phyloP scores from a whole-genome alignment of 2,113 vertebrate genomes.

The Chaenogobius annularis region DNA sequence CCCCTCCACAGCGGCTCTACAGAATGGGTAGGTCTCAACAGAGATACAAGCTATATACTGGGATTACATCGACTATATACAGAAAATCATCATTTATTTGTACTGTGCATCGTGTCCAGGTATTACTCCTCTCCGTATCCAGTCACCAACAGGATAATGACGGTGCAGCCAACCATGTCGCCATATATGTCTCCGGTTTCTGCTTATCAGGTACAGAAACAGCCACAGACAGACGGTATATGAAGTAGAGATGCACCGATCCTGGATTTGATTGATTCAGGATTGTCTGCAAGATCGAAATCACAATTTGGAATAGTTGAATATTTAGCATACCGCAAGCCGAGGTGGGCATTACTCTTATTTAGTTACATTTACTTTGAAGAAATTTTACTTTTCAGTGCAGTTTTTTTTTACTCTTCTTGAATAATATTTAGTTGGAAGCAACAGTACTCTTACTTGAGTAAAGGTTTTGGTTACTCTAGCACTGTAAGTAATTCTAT shows the following conservation, averaged over 20 bases:
- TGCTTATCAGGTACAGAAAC: constrained; percentile 87
- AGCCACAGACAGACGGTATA: neutral
- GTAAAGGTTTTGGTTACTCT: no score
- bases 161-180: constrained; percentile 88
- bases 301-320: no score
- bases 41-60: neutral
- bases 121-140: constrained; percentile 94
- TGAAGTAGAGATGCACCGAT: neutral
- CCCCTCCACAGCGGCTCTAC: constrained; percentile 92
- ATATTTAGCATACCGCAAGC: no score
- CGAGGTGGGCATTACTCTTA: no score
- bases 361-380: no score
- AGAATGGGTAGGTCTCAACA: constrained; percentile 87
- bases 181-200: constrained; percentile 95
- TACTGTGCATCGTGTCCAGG: constrained; percentile 67
- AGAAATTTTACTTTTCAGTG: no score
- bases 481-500: no score
- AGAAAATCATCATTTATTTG: neutral
- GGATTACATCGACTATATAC: neutral
- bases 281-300: neutral
- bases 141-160: constrained; percentile 94
- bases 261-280: neutral
- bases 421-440: no score
- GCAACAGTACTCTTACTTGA: no score
- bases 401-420: no score